Conservation (phyloP, 2,797 vertebrate species). For the Girardinus metallicus region DNA sequence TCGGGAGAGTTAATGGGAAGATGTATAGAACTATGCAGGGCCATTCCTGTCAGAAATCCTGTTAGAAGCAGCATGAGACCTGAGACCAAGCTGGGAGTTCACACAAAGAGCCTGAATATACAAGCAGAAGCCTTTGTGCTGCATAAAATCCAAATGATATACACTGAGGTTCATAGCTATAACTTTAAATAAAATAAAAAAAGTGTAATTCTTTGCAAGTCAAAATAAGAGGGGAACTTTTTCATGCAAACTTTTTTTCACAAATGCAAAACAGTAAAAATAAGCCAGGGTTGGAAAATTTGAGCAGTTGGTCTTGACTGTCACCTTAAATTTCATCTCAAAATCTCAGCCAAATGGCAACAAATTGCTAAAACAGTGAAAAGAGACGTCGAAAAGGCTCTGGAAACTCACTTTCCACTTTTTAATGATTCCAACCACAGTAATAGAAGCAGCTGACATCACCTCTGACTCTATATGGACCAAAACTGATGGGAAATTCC, state of each 20-base stretch:
- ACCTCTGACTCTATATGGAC: constrained; percentile 64
- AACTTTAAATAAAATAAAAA: constrained; percentile 52
- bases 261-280: constrained; percentile 38
- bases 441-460: constrained; percentile 78
- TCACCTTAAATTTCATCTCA: constrained; percentile 70
- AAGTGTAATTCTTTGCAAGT: constrained; percentile 29
- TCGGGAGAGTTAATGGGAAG: background rate
- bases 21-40: background rate
- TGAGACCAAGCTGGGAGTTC: background rate
- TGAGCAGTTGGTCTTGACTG: constrained; percentile 30
- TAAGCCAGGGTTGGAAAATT: constrained; percentile 54
- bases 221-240: constrained; percentile 27
- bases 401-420: constrained; percentile 74
- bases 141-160: background rate
- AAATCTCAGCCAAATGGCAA: constrained; percentile 47
- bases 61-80: background rate
- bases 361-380: constrained; percentile 59
- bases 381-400: constrained; percentile 54
- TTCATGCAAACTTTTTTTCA: constrained; percentile 44
- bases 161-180: background rate
- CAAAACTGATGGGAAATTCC: constrained; percentile 77
- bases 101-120: background rate
- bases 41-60: background rate
- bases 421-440: constrained; percentile 80
- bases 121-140: background rate